phyloP scores from a whole-genome alignment of 2,888 invertebrate genomes.

The Eumacrocentrus americanus region DNA sequence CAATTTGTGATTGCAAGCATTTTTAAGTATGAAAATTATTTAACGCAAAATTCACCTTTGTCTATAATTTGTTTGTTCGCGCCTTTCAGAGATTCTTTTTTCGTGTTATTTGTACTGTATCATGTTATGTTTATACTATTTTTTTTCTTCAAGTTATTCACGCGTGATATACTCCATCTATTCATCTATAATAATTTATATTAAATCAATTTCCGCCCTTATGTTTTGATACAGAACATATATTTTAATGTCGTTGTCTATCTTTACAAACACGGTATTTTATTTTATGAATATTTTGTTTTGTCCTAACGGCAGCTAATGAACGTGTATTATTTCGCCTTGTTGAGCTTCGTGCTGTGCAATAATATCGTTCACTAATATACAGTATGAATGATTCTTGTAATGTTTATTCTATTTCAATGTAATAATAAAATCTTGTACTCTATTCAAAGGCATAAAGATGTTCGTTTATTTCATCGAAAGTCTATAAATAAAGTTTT shows the following conservation, averaged over 20 bases:
- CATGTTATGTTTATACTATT: background rate
- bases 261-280: slow-evolving; percentile 9
- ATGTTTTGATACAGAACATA: slow-evolving; percentile 13
- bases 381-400: slow-evolving; percentile 5
- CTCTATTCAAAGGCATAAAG: slow-evolving; percentile 15
- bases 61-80: background rate
- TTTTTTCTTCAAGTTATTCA: background rate
- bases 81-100: background rate
- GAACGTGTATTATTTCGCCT: background rate
- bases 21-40: background rate
- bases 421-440: slow-evolving; percentile 19
- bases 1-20: background rate
- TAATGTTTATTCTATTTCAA: slow-evolving; percentile 12
- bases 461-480: slow-evolving; percentile 5
- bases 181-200: slow-evolving; percentile 21
- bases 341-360: slow-evolving; percentile 5
- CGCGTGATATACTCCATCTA: background rate
- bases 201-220: background rate
- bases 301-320: slow-evolving; percentile 11
- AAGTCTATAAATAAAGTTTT: slow-evolving; percentile 85
- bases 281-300: slow-evolving; percentile 3
- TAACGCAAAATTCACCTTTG: background rate
- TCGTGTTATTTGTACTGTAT: background rate
- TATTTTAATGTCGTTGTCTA: slow-evolving; percentile 20
- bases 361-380: slow-evolving; percentile 9